A percentile compares a stretch with the other conserved stretches of the same genome.
Evolutionary conservation across 2,888 invertebrate genomes (phyloP).

Genomic region (Sphaerophoria taeniata): DNA sequence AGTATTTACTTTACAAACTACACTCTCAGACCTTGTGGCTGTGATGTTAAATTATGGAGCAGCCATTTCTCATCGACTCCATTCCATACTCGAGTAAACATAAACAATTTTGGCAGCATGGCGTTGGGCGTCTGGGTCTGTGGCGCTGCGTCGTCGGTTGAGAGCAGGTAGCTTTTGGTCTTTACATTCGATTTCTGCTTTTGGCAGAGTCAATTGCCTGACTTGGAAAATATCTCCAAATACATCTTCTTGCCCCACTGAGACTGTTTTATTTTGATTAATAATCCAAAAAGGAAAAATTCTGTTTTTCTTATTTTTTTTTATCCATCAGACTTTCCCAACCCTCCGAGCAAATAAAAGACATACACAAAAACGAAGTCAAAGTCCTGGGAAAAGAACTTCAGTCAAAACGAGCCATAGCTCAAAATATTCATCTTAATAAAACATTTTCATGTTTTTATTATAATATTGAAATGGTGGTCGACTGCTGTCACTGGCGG

Average conservation of each 20-base stretch:
- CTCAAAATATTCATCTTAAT: slow-evolving; percentile 69
- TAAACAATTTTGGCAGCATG: slow-evolving; percentile 11
- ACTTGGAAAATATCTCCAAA: slow-evolving; percentile 65
- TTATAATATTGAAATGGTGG: slow-evolving; percentile 47
- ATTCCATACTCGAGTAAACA: slow-evolving; percentile 1
- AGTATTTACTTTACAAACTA: slow-evolving; percentile 10
- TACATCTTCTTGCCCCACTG: slow-evolving; percentile 64
- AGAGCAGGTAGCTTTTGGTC: slow-evolving; percentile 28
- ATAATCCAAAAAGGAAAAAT: slow-evolving; percentile 64
- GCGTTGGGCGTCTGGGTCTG: background rate
- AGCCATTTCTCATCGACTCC: slow-evolving; percentile 13
- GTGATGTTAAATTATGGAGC: slow-evolving; percentile 14
- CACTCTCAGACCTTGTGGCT: background rate
- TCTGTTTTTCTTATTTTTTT: slow-evolving; percentile 8
- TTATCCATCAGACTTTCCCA: background rate
- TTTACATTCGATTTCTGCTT: slow-evolving; percentile 49
- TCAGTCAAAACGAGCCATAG: slow-evolving; percentile 53
- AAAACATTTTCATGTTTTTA: slow-evolving; percentile 65
- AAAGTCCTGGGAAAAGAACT: slow-evolving; percentile 35
- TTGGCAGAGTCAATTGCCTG: slow-evolving; percentile 61
- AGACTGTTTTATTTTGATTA: slow-evolving; percentile 72
- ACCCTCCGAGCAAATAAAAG: background rate
- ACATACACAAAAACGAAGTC: background rate
- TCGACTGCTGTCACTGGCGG: background rate
- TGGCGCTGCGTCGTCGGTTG: too few species aligned